Evolutionary conservation across 2,797 vertebrate genomes (phyloP).

Genomic region (Melanitta fusca): DNA sequence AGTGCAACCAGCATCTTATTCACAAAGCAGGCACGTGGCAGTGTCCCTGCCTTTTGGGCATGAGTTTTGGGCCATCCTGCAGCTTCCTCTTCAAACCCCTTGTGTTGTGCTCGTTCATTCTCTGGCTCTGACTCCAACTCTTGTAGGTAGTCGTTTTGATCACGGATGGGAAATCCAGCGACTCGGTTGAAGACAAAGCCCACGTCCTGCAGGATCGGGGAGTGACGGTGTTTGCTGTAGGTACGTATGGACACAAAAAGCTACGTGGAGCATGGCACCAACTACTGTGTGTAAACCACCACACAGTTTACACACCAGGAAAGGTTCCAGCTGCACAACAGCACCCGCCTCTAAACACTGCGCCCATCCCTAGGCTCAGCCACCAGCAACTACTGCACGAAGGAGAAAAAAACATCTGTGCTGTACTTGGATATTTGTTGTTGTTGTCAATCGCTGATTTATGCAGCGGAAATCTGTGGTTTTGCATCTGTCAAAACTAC

Average conservation of each 20-base stretch:
- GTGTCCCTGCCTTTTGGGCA: background rate
- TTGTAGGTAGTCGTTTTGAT: conserved; percentile 85
- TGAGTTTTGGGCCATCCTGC: background rate
- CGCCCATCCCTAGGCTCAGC: background rate
- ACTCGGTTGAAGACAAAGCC: conserved; percentile 80
- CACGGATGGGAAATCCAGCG: conserved; percentile 84
- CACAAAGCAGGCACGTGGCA: fast-evolving
- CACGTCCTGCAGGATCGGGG: conserved; percentile 81
- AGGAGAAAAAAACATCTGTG: background rate
- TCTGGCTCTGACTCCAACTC: background rate
- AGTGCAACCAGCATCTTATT: background rate
- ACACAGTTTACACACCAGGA: fast-evolving
- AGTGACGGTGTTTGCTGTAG: conserved; percentile 88
- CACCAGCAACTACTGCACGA: background rate
- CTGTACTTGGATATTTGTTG: background rate
- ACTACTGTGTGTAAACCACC: background rate
- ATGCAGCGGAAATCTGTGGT: background rate
- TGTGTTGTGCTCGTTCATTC: fast-evolving
- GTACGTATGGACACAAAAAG: conserved; percentile 72
- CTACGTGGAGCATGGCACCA: too few relatives aligned
- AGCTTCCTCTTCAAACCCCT: fast-evolving
- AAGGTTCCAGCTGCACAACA: fast-evolving
- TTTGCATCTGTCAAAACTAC: background rate
- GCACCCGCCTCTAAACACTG: background rate
- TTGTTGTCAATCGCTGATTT: background rate